A percentile compares a stretch with the other conserved stretches of the same genome.
phyloP scores from a whole-genome alignment of 2,113 vertebrate species.

The Montifringilla adamsi region DNA sequence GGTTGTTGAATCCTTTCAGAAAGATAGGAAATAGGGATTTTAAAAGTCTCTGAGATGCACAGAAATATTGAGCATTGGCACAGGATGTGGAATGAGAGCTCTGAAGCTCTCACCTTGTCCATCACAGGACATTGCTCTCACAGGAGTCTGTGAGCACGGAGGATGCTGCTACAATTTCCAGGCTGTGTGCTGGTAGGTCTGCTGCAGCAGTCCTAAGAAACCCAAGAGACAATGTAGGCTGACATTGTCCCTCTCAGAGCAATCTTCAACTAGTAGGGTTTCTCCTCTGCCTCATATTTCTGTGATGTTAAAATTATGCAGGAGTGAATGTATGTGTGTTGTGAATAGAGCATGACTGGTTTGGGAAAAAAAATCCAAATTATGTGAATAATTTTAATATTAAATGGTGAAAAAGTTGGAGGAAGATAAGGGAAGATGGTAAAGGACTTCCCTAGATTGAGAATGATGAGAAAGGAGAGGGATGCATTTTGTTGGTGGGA shows the following conservation, averaged over 20 bases:
- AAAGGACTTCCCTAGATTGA: neutral
- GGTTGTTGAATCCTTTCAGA: neutral
- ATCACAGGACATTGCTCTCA: neutral
- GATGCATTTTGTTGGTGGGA: neutral
- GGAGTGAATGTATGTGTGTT: rapidly evolving
- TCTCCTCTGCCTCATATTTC: neutral
- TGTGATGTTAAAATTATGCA: neutral
- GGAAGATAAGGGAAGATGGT: neutral
- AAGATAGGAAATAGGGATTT: neutral
- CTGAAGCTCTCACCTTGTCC: neutral
- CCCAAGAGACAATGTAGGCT: neutral
- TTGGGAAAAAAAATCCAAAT: neutral
- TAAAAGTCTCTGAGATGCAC: neutral
- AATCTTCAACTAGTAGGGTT: neutral
- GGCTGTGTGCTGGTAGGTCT: neutral
- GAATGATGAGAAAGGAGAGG: neutral
- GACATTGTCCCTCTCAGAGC: neutral
- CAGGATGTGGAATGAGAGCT: neutral
- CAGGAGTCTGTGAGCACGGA: neutral
- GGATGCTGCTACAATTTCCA: rapidly evolving
- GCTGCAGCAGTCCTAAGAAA: neutral
- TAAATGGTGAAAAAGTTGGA: neutral
- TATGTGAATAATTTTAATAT: neutral
- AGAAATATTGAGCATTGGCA: neutral
- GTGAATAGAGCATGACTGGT: neutral